Percentiles rank a stretch among this genome's conserved stretches.
Evolutionary conservation across 2,113 vertebrate genomes (phyloP).

Genomic region (Eonycteris spelaea): DNA sequence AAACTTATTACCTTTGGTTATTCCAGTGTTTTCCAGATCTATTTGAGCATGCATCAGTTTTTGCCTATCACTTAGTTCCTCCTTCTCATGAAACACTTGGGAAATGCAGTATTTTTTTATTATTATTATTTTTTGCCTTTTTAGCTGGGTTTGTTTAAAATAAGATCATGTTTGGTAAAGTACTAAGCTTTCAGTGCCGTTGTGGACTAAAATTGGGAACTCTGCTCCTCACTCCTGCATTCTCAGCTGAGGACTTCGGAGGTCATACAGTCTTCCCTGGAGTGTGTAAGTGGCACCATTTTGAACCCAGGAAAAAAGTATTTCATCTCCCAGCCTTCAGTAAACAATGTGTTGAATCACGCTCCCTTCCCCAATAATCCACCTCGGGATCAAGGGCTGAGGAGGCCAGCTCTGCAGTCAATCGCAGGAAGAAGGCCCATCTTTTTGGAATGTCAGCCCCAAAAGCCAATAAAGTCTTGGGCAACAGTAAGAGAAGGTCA

Average conservation of each 20-base stretch:
- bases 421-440: neutral
- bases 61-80: neutral
- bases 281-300: neutral
- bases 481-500: neutral
- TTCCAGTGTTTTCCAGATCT: neutral
- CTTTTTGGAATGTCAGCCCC: too few relatives aligned
- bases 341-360: fast-evolving
- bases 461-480: fast-evolving
- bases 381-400: neutral
- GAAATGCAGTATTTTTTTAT: neutral
- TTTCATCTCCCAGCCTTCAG: neutral
- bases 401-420: neutral
- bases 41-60: neutral
- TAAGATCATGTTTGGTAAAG: neutral
- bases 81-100: neutral
- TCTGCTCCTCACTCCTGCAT: neutral
- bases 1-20: neutral
- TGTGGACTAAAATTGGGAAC: neutral
- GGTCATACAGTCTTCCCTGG: fast-evolving
- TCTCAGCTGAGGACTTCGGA: neutral
- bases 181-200: fast-evolving
- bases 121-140: neutral
- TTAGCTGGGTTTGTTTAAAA: neutral
- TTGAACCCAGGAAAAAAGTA: neutral
- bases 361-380: fast-evolving